phyloP scores from a whole-genome alignment of 2,113 vertebrate species.

The Apistogramma diplotaenia region DNA sequence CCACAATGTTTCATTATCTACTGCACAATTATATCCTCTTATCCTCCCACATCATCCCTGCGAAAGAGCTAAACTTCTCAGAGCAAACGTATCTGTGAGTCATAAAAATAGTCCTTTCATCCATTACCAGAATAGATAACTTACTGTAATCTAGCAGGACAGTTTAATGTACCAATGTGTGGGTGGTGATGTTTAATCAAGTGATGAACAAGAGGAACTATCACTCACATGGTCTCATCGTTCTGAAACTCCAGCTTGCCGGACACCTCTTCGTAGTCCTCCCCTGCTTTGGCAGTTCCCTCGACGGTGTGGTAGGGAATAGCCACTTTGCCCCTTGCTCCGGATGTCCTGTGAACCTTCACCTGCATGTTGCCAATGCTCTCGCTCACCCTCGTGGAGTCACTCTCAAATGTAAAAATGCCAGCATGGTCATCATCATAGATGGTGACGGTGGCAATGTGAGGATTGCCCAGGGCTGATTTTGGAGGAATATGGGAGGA shows the following conservation, averaged over 20 bases:
- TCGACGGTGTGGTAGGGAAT: slow-evolving; percentile 81
- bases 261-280: slow-evolving; percentile 83
- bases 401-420: slow-evolving; percentile 82
- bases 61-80: slow-evolving; percentile 48
- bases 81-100: slow-evolving; percentile 48
- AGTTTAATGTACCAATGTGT: slow-evolving; percentile 32
- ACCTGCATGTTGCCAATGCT: slow-evolving; percentile 83
- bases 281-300: slow-evolving; percentile 81
- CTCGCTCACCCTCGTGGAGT: slow-evolving; percentile 79
- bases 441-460: slow-evolving; percentile 83
- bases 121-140: slow-evolving; percentile 38
- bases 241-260: slow-evolving; percentile 85
- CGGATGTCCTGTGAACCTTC: slow-evolving; percentile 84
- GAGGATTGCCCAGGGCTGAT: slow-evolving; percentile 72
- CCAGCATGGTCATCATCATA: slow-evolving; percentile 87
- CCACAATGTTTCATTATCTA: slow-evolving; percentile 52
- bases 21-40: slow-evolving; percentile 57
- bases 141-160: slow-evolving; percentile 42
- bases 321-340: slow-evolving; percentile 82
- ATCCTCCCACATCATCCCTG: slow-evolving; percentile 56
- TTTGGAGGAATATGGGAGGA: slow-evolving; percentile 69
- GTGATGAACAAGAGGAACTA: slow-evolving; percentile 1
- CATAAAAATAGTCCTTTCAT: slow-evolving; percentile 44
- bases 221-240: slow-evolving; percentile 85
- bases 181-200: slow-evolving; percentile 46